Base-by-base conservation (phyloP, 2,888 invertebrate species). In the Sturmia bella region DNA sequence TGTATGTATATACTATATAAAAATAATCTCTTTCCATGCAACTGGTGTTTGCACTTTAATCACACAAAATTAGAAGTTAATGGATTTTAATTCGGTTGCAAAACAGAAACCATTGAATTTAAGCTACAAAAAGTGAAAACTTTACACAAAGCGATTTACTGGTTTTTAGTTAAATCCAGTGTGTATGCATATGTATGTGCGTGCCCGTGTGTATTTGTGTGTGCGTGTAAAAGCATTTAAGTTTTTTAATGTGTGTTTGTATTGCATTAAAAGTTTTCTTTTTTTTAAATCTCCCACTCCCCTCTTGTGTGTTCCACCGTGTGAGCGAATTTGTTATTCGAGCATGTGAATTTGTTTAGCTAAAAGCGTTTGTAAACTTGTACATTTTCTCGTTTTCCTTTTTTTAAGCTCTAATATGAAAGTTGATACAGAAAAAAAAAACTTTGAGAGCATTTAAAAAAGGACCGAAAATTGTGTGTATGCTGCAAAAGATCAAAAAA, bases 401-500 rank as follows among this genome's bases (percentile, higher is more conserved):
- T 6, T 41, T 45, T n/a, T 59, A 15, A 15, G 43, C 17, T 48
- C 17, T 24, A 57, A 70, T 64, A 21, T 19, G 32, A 41, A 27
- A 54, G 15, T 57, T 72, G 32, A 4, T 27, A 54, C 11, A n/a
- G 24, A 54, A 45, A 59, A 17, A 12, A 50, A 9, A 19, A n/a
- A 37, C n/a, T 63, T 32, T 48, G 54, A 56, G 75, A 39, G 21
- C 59, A 69, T 69, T 48, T 72, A 63, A 72, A 74, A 59, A 50
- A 72, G 56, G 75, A 61, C 19, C 57, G 41, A 52, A 61, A 66
- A 57, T 45, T 48, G 12, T n/a, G 12, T 50, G 39, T 39, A n/a
- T 13, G n/a, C 27, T 81, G 63, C 69, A 78, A 76, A 81, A 74
- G 78, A 82, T 82, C 82, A 82, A 82, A 82, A 78, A 64, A 74